Evolutionary conservation across 2,113 vertebrate species (phyloP), one percentile per base, ranked within the genome.

Genomic region (Eudorcas thomsonii): DNA sequence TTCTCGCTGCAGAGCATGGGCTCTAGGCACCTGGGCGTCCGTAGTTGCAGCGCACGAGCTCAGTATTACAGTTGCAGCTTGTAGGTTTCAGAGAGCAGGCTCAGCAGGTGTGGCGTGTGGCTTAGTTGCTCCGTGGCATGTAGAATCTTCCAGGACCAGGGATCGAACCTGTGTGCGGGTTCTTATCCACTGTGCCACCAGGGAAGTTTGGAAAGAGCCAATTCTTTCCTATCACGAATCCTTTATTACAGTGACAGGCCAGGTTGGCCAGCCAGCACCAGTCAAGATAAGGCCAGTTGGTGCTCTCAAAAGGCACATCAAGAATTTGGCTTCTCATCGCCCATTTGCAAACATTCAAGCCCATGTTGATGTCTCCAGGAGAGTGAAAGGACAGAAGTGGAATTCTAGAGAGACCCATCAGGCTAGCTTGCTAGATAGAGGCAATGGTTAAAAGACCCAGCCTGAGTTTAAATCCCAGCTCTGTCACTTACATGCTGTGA

Each of bases 101-200:
- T 26, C 39, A 26, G 71, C 1, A 77, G 71, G 4, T 26, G 39
- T 43, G 71, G 14, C 0, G 0, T 0, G 3, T 1, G 23, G 39
- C 23, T 43, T 43, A 3, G 39, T 26, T 43, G 23, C 39, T 77
- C 39, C 3, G 0, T 43, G 71, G 71, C 71, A 43, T 26, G 39
- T 15, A 26, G 36, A 43, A 43, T 77, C 23, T 77, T 43, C 39
- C 23, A 43, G 71, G 39, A 77, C 39, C 71, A 14, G 6, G 71
- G 12, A 25, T 43, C 1, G 0, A 77, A 77, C 39, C 21, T 0
- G 0, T 43, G 39, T 77, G n/a, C 19, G 2, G 71, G 12, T 77
- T 43, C 39, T 77, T 77, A 43, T 26, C 71, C 71, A 26, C 39
- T 43, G 23, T 43, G 23, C 39, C 71, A 77, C 23, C 71, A 77